Percentiles rank a stretch among this genome's conserved stretches.
Evolutionary conservation across 2,888 invertebrate genomes (phyloP).

Genomic region (Rapana venosa): DNA sequence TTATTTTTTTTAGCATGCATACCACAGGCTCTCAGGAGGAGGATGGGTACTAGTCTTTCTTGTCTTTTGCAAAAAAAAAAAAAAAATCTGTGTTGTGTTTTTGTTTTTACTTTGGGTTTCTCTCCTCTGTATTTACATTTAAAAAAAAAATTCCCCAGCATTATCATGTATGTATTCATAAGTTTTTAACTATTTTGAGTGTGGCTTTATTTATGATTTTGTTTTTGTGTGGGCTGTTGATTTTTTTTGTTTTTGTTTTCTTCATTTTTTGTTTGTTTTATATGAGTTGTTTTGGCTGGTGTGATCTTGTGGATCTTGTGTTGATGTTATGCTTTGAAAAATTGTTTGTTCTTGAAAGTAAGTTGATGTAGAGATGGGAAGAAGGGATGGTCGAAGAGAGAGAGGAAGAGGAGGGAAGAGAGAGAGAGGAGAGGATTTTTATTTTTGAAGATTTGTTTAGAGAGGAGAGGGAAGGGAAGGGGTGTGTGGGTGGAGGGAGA

Average conservation of each 20-base stretch:
- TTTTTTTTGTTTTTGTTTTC: background rate
- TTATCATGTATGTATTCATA: background rate
- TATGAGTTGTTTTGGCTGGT: background rate
- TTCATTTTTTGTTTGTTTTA: background rate
- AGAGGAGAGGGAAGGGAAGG: too few species aligned
- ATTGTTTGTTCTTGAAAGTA: background rate
- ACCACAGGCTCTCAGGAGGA: constrained; percentile 68
- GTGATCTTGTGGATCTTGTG: background rate
- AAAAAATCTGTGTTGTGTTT: background rate
- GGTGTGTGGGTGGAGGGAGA: too few species aligned
- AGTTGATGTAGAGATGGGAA: background rate
- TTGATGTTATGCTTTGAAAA: background rate
- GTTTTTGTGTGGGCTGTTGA: background rate
- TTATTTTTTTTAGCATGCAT: constrained; percentile 56
- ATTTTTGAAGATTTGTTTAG: too few species aligned
- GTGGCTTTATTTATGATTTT: constrained; percentile 20
- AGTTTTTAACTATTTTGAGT: background rate
- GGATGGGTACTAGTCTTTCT: constrained; percentile 61
- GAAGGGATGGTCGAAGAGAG: background rate
- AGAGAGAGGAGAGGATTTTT: background rate
- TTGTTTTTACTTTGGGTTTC: background rate
- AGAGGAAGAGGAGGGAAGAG: background rate
- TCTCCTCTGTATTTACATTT: background rate
- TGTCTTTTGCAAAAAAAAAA: background rate
- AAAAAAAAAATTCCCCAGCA: background rate